phyloP scores from a whole-genome alignment of 1,140 invertebrate genomes.

The Atta cephalotes region DNA sequence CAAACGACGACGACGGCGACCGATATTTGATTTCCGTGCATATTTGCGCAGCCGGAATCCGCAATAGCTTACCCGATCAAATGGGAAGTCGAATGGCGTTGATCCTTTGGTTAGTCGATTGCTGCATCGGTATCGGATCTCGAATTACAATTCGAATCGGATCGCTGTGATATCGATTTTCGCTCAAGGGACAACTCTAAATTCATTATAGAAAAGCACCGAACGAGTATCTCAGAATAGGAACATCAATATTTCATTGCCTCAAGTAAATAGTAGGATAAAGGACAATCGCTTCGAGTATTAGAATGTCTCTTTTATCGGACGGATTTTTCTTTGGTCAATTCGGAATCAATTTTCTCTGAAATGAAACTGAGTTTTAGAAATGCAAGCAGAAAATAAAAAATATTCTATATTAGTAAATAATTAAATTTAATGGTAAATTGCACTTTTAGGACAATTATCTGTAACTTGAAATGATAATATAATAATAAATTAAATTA shows the following conservation, averaged over 20 bases:
- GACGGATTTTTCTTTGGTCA: background rate
- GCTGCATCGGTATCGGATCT: slow-evolving; percentile 9
- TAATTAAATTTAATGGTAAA: background rate
- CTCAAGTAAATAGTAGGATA: slow-evolving; percentile 23
- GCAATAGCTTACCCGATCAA: slow-evolving; percentile 41
- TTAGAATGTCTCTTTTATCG: slow-evolving; percentile 2
- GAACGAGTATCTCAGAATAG: slow-evolving; percentile 35
- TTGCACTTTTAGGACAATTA: slow-evolving; percentile 11
- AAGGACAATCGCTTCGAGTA: slow-evolving; percentile 26
- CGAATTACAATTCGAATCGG: slow-evolving; percentile 28
- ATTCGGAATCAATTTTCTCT: slow-evolving; percentile 1
- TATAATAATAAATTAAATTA: background rate
- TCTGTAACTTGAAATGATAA: background rate
- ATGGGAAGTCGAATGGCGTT: slow-evolving; percentile 34
- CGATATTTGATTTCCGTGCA: slow-evolving; percentile 64
- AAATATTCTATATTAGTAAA: background rate
- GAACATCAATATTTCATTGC: slow-evolving; percentile 44
- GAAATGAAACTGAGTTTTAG: background rate
- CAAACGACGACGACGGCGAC: background rate
- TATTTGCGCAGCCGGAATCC: slow-evolving; percentile 58
- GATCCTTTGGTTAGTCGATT: slow-evolving; percentile 40
- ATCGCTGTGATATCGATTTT: slow-evolving; percentile 30
- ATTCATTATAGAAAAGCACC: slow-evolving; percentile 53
- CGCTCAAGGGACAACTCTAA: slow-evolving; percentile 2
- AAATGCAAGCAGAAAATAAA: background rate